Evolutionary conservation across 2,113 vertebrate species (phyloP).

Genomic region (Salvator merianae): DNA sequence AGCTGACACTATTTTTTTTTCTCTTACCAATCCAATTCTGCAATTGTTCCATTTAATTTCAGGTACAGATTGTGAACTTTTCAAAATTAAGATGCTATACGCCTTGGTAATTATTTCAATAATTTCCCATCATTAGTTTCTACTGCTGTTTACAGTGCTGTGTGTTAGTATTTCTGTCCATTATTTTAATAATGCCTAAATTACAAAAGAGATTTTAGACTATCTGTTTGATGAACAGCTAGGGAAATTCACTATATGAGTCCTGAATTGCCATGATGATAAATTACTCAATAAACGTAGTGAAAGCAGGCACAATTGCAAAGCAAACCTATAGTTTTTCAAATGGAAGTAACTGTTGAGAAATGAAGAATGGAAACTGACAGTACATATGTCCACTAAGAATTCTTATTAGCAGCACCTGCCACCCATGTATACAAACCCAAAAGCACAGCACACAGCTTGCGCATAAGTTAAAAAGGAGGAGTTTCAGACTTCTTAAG

Average conservation of each 20-base stretch:
- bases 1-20: background rate
- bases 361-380: background rate
- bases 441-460: no score
- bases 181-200: constrained; percentile 27
- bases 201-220: constrained; percentile 8
- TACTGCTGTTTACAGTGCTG: constrained; percentile 12
- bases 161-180: background rate
- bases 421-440: no score
- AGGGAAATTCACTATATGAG: constrained; percentile 1
- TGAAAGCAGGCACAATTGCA: background rate
- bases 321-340: background rate
- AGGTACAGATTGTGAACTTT: background rate
- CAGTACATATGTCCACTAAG: background rate
- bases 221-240: constrained; percentile 11
- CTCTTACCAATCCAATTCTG: background rate
- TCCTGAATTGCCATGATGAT: constrained; percentile 5
- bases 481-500: no score
- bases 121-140: background rate
- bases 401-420: background rate
- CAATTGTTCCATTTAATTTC: constrained; percentile 7
- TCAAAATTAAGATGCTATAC: background rate
- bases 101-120: constrained; percentile 12
- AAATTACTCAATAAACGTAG: constrained; percentile 10
- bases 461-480: no score
- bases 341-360: background rate